Conservation (phyloP, 2,113 vertebrate genomes). For the Dermatemys mawii region DNA sequence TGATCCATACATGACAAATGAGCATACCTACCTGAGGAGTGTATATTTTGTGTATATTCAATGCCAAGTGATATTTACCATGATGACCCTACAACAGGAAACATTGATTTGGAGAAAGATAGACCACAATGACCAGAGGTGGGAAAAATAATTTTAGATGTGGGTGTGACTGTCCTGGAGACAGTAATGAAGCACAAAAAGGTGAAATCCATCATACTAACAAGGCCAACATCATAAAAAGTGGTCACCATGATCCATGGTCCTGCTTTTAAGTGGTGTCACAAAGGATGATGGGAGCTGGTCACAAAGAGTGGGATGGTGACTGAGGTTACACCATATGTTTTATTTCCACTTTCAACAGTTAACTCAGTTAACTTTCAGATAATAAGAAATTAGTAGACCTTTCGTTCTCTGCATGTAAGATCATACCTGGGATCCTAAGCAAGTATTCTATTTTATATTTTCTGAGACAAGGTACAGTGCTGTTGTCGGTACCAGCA, state of each 20-base stretch:
- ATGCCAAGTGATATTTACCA: background rate
- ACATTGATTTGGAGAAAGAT: background rate
- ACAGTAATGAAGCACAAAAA: background rate
- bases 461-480: background rate
- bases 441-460: background rate
- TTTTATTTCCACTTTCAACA: background rate
- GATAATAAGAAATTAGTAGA: background rate
- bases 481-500: background rate
- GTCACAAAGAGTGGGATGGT: background rate
- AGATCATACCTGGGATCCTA: constrained; percentile 4
- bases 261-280: background rate
- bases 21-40: background rate
- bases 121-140: background rate
- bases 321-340: rapidly evolving
- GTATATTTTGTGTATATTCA: background rate
- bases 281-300: background rate
- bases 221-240: background rate
- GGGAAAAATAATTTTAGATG: background rate
- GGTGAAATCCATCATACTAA: background rate
- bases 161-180: background rate
- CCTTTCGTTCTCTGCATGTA: background rate
- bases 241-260: background rate
- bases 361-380: background rate
- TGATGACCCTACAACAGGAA: background rate
- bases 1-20: background rate